Conservation (phyloP, 2,888 invertebrate genomes). For the Thymelicus sylvestris region DNA sequence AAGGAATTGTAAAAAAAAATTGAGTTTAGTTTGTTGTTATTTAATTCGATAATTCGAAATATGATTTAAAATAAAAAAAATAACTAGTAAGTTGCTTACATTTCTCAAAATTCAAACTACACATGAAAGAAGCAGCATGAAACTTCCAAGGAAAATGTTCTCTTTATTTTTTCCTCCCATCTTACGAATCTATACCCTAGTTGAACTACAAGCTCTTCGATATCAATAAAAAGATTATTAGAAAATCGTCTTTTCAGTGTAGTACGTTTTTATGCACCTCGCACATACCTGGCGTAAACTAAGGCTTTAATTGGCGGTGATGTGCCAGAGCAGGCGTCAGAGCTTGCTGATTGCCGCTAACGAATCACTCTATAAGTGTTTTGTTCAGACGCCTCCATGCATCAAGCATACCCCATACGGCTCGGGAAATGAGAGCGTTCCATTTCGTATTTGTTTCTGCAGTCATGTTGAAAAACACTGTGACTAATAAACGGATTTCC, state of each 20-base stretch:
- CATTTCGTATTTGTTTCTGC: background rate
- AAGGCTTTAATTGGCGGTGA: constrained; percentile 68
- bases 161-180: no score
- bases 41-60: background rate
- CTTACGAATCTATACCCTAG: no score
- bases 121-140: no score
- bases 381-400: constrained; percentile 51
- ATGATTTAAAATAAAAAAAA: background rate
- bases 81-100: no score
- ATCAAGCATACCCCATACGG: background rate
- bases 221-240: background rate
- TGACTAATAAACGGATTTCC: no score
- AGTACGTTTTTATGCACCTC: constrained; percentile 40
- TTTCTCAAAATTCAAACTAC: no score
- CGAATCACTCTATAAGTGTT: constrained; percentile 53
- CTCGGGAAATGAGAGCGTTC: background rate
- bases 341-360: constrained; percentile 53
- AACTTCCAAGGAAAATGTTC: no score
- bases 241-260: constrained; percentile 4
- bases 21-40: no score
- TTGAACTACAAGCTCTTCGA: no score
- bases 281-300: constrained; percentile 22
- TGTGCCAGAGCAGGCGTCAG: constrained; percentile 64
- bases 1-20: no score
- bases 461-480: background rate